These are phyloP conservation scores for Neodiprion fabricii DNA, from an alignment of 1,140 invertebrate species.

Conservation along the genomic window DNA sequence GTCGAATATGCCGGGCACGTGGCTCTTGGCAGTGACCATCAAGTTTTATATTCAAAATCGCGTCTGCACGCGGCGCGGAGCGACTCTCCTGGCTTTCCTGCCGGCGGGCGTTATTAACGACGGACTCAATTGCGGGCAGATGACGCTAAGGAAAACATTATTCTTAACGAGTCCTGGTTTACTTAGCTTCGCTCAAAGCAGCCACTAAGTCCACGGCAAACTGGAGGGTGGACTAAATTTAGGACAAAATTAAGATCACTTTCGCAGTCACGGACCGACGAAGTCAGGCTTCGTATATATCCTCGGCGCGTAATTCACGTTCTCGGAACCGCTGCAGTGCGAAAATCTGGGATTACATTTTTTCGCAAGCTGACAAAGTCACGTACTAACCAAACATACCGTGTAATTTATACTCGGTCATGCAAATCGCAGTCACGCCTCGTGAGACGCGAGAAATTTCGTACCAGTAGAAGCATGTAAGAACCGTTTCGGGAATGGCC, in stretches of 20 bases:
- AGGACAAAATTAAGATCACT: background rate
- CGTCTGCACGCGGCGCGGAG: background rate
- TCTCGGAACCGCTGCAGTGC: background rate
- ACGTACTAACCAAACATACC: too few species aligned
- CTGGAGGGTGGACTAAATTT: constrained; percentile 5
- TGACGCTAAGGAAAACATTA: constrained; percentile 2
- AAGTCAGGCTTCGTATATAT: background rate
- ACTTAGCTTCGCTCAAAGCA: background rate
- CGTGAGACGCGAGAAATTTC: too few species aligned
- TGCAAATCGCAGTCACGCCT: too few species aligned
- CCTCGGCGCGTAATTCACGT: background rate
- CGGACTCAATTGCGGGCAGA: constrained; percentile 2
- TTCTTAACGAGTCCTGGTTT: constrained; percentile 5
- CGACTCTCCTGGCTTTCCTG: background rate
- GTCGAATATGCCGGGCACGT: background rate
- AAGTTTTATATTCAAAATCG: background rate
- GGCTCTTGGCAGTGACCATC: constrained; percentile 1
- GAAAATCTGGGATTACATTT: too few species aligned
- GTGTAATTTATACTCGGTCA: too few species aligned
- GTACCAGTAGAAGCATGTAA: too few species aligned
- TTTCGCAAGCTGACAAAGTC: too few species aligned
- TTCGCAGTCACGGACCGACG: background rate
- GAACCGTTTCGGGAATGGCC: too few species aligned
- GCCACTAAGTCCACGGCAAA: constrained; percentile 3
- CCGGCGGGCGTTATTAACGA: background rate